Conservation (phyloP, 2,113 vertebrate genomes). For the Psilopogon haemacephalus region DNA sequence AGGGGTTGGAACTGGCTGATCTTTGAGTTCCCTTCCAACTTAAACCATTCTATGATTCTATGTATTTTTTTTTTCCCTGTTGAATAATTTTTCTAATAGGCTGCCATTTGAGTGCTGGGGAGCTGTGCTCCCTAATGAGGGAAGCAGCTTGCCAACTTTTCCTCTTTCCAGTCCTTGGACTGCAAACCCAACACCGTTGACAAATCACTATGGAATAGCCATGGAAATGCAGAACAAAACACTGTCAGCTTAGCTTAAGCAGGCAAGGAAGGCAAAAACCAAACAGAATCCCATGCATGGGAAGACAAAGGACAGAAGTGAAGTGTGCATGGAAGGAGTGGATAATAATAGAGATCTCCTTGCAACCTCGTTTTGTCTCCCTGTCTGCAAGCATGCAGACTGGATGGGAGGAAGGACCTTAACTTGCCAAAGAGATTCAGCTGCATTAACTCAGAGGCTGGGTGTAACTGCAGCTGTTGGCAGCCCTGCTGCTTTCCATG, state of each 20-base stretch:
- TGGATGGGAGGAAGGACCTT: not conserved
- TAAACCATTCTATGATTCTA: no score
- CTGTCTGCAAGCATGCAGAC: not conserved
- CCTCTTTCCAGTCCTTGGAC: constrained; percentile 4
- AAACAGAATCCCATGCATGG: not conserved
- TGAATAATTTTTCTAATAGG: constrained; percentile 61
- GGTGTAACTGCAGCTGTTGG: not conserved
- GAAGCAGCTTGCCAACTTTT: constrained; percentile 50
- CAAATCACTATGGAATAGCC: constrained; percentile 27
- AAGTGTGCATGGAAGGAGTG: not conserved
- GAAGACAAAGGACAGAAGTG: not conserved
- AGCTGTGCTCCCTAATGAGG: constrained; percentile 47
- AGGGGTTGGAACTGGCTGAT: no score
- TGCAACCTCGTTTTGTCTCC: not conserved
- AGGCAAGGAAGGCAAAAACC: not conserved
- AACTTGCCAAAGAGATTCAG: not conserved
- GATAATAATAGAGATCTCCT: not conserved
- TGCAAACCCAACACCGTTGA: constrained; percentile 21
- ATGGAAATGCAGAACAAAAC: constrained; percentile 15
- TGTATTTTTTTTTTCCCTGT: constrained; percentile 5
- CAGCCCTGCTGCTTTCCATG: not conserved
- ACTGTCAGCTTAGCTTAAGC: constrained; percentile 5
- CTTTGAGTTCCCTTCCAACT: no score
- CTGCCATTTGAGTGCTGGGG: not conserved
- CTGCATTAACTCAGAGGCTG: not conserved